phyloP scores from a whole-genome alignment of 1,140 invertebrate species.

The Saccostrea glomerata region DNA sequence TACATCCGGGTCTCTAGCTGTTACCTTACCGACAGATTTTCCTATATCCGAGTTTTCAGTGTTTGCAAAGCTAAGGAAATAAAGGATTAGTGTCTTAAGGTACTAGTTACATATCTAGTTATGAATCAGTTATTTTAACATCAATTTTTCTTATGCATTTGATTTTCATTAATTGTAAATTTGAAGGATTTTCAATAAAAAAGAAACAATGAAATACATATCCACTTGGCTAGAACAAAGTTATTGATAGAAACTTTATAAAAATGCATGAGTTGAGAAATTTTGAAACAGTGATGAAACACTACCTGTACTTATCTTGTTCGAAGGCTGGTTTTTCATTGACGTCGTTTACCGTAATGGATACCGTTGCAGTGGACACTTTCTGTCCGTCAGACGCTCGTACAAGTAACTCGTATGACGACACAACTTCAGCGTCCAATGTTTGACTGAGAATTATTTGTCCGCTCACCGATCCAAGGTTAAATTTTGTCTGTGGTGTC shows the following conservation, averaged over 20 bases:
- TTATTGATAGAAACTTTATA: no score
- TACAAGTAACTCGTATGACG: neutral
- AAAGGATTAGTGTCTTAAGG: neutral
- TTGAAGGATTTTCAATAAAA: no score
- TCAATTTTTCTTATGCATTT: no score
- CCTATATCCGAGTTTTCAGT: neutral
- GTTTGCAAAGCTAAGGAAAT: neutral
- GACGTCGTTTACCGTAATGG: conserved; percentile 13
- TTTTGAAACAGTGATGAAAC: neutral
- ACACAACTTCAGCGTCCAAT: neutral
- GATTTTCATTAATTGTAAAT: no score
- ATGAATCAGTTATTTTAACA: no score
- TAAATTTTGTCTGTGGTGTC: neutral
- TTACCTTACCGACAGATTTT: conserved; percentile 41
- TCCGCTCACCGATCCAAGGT: neutral
- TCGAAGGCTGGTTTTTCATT: neutral
- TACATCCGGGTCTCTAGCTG: conserved; percentile 63
- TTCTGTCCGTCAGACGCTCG: neutral
- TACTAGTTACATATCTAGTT: neutral
- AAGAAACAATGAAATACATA: no score
- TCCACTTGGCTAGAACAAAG: no score
- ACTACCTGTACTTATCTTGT: neutral
- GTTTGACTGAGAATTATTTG: neutral
- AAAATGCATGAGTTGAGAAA: no score
- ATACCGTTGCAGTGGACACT: neutral